Base-by-base conservation (phyloP, 2,113 vertebrate species). In the Haplochromis vanheusdeni region DNA sequence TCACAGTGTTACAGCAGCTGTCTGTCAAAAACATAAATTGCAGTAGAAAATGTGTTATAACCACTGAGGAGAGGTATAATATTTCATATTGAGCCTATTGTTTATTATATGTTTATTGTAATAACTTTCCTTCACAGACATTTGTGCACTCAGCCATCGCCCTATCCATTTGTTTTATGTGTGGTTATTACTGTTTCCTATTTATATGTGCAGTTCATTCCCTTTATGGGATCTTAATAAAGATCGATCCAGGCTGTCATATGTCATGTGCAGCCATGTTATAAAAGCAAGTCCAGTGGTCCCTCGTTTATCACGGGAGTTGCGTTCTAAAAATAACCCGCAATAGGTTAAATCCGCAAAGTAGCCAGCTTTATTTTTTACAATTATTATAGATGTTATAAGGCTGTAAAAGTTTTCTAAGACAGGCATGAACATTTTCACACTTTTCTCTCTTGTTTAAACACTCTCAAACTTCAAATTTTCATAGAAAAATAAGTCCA, bases 1-100 rank as follows among this genome's bases (percentile, higher is more conserved):
- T 54, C 23, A 60, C 26, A 3, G 1, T 14, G 9, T 77, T 28
- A 79, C 93, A 94, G 70, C 93, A 94, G 8, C 7, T 85, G 80
- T 90, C 93, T 94, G 87, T 19, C 3, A 60, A 37, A 54, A 54
- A 21, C 52, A 70, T 4, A 49, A 70, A 49, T 5, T 55, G 3
- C 16, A 68, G 9, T 10, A 58, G 2, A 40, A 21, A 19, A 55
- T 26, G 23, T 55, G 12, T 16, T 21, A 58, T 28, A 58, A 8
- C 5, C 16, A 33, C 16, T 3, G 9, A 60, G 9, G 1, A 58
- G 56, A 58, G n/a, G 52, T 16, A 17, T 31, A 17, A 60, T 28
- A 31, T 60, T 31, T 31, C 14, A 60, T 60, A 60, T 60, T 17
- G 14, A 60, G 3, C 13, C 26, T 58, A 6, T 60, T 60, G 26